phyloP scores from a whole-genome alignment of 2,113 vertebrate genomes.

The Crotalus helleri region DNA sequence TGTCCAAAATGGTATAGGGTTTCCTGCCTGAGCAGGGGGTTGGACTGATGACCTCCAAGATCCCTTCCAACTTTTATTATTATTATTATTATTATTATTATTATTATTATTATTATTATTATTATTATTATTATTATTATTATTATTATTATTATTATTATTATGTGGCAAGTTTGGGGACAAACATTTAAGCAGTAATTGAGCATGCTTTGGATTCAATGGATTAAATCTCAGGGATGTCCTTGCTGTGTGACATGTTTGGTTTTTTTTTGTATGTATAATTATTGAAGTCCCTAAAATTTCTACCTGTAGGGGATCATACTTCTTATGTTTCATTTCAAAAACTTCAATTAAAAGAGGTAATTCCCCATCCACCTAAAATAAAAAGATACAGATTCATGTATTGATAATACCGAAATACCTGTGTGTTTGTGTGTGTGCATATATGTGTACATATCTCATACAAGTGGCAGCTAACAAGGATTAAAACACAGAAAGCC shows the following conservation, averaged over 20 bases:
- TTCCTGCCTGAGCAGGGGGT: too few relatives aligned
- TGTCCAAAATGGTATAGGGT: too few relatives aligned
- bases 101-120: too few relatives aligned
- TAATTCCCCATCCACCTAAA: background rate
- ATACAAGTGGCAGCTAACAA: background rate
- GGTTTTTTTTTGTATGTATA: background rate
- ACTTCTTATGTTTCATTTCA: background rate
- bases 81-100: too few relatives aligned
- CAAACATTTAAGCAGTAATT: background rate
- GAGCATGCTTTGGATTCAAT: background rate
- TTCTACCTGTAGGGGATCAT: background rate
- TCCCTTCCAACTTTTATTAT: too few relatives aligned
- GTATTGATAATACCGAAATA: background rate
- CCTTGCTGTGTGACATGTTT: background rate
- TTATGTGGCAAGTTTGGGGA: background rate
- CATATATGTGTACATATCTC: background rate
- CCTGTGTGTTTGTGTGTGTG: background rate
- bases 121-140: too few relatives aligned
- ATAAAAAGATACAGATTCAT: background rate
- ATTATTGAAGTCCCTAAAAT: background rate
- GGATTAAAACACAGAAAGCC: background rate
- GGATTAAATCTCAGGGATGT: background rate
- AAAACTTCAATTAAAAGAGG: background rate
- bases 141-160: too few relatives aligned
- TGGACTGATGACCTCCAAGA: too few relatives aligned